Evolutionary conservation across 2,888 invertebrate species (phyloP).

Genomic region (Nyleta sp.): DNA sequence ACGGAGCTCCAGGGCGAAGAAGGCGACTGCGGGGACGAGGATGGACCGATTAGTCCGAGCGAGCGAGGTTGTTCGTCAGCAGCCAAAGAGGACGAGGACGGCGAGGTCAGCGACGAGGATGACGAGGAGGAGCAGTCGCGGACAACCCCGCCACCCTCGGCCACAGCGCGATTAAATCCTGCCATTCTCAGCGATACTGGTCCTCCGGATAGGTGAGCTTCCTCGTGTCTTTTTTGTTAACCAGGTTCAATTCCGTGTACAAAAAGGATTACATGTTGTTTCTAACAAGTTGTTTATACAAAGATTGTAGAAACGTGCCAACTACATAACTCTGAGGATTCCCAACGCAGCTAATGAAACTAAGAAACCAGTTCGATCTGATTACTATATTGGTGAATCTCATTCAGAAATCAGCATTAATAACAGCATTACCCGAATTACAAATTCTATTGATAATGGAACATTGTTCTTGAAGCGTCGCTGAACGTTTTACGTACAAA

Average conservation of each 20-base stretch:
- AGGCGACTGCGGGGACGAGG: constrained; percentile 85
- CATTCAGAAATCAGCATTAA: too few species aligned
- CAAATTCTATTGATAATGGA: too few species aligned
- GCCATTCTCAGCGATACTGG: constrained; percentile 79
- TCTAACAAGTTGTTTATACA: too few species aligned
- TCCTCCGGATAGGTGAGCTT: constrained; percentile 72
- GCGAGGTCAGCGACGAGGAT: constrained; percentile 81
- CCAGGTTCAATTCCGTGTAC: background rate
- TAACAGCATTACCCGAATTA: too few species aligned
- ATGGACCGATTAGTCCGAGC: constrained; percentile 84
- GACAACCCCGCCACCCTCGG: constrained; percentile 75
- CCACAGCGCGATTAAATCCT: constrained; percentile 77
- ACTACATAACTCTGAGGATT: too few species aligned
- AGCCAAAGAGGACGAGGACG: constrained; percentile 83
- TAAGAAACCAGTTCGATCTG: too few species aligned
- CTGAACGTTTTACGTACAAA: too few species aligned
- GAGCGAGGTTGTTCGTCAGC: constrained; percentile 82
- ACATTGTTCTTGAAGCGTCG: too few species aligned
- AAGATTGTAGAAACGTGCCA: too few species aligned
- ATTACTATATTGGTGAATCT: too few species aligned
- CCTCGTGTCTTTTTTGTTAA: background rate
- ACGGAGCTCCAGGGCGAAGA: constrained; percentile 84
- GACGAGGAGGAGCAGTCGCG: constrained; percentile 77
- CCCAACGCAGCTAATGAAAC: too few species aligned
- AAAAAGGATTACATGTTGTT: too few species aligned